Percentiles rank a stretch among this genome's conserved stretches.
Evolutionary conservation across 1,140 invertebrate species (phyloP).

Genomic region (Brachionus rubens): DNA sequence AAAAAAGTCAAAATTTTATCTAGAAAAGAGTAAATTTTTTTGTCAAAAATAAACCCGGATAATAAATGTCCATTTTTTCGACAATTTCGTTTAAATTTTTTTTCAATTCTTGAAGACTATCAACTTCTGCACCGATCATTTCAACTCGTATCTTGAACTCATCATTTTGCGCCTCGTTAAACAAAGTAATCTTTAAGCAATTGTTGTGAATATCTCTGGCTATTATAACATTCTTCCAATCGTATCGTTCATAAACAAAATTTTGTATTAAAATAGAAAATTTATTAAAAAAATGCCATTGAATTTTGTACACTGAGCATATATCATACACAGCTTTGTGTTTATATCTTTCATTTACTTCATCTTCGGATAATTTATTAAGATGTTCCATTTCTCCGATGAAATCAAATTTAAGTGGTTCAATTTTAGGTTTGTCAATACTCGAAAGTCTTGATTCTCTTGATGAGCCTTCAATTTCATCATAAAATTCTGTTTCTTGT

Average conservation of each 20-base stretch:
- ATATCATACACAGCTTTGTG: neutral
- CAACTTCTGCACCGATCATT: neutral
- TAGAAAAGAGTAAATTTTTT: slow-evolving; percentile 13
- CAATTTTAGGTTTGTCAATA: neutral
- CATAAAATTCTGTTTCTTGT: neutral
- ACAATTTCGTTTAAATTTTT: neutral
- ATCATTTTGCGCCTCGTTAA: too few species aligned
- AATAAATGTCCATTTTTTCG: neutral
- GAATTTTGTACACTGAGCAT: neutral
- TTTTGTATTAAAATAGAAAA: slow-evolving; percentile 16
- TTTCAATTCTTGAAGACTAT: neutral
- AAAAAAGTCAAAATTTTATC: neutral
- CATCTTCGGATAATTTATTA: neutral
- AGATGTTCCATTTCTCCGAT: neutral
- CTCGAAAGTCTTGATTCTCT: neutral
- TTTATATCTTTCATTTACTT: neutral
- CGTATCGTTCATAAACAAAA: neutral
- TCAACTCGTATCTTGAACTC: neutral
- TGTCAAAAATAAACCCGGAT: slow-evolving; percentile 17
- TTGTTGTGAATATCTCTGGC: neutral
- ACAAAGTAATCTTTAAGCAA: too few species aligned
- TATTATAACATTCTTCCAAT: slow-evolving; percentile 20
- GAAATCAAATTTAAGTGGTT: neutral
- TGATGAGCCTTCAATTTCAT: neutral
- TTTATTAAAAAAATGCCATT: slow-evolving; percentile 8